A percentile compares a stretch with the other conserved stretches of the same genome.
Conservation (phyloP, 2,888 invertebrate genomes). For the Morpho deidamia region DNA sequence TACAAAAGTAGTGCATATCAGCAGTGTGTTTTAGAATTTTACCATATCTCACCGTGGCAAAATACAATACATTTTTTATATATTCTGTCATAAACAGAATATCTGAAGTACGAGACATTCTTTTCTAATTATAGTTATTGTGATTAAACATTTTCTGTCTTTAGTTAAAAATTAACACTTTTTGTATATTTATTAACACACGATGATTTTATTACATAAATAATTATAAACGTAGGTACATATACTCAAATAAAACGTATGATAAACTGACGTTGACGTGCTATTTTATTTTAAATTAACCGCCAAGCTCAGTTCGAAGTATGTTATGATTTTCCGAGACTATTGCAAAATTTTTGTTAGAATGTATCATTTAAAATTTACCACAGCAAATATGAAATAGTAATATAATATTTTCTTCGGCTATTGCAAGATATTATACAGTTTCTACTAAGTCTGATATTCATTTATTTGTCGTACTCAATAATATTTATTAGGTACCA, state of each 20-base stretch:
- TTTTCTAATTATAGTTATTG: neutral
- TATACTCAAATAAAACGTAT: conserved; percentile 5
- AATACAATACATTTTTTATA: conserved; percentile 85
- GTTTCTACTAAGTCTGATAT: no score
- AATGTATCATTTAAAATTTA: no score
- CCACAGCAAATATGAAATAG: no score
- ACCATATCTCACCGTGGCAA: conserved; percentile 82
- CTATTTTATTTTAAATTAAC: neutral
- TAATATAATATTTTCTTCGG: no score
- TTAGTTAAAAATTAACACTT: neutral
- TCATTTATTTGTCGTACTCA: no score
- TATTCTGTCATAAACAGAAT: conserved; percentile 66
- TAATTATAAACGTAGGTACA: conserved; percentile 6
- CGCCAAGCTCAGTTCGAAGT: neutral
- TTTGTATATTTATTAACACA: conserved; percentile 2
- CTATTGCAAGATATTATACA: no score
- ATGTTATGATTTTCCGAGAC: no score
- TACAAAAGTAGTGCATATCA: conserved; percentile 86
- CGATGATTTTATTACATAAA: conserved; percentile 19
- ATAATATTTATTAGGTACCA: no score
- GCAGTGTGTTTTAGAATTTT: conserved; percentile 81
- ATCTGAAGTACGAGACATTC: conserved; percentile 56
- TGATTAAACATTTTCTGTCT: neutral
- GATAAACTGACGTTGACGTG: conserved; percentile 7
- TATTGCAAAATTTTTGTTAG: no score